A percentile compares a stretch with the other conserved stretches of the same genome.
These are phyloP conservation scores for Hyalella azteca DNA, from an alignment of 2,888 invertebrate species.

Conservation along the genomic window DNA sequence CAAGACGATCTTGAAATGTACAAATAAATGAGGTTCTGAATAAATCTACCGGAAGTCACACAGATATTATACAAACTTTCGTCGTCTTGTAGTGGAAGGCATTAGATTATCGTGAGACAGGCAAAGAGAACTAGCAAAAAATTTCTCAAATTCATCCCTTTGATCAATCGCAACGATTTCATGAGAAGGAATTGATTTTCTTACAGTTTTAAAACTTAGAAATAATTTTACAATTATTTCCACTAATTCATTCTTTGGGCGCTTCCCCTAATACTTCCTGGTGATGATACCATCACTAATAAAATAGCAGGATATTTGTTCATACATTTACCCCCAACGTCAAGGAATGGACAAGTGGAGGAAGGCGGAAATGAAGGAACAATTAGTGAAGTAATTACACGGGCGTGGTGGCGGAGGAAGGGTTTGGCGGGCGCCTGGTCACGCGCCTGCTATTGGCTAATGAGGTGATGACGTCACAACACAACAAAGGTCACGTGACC, in stretches of 20 bases:
- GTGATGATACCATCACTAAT: neutral
- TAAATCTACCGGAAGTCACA: too few species aligned
- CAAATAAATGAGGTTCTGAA: too few species aligned
- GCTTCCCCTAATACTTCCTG: neutral
- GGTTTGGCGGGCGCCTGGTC: neutral
- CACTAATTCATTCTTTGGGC: neutral
- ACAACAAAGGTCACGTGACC: conserved; percentile 32
- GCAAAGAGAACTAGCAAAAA: too few species aligned
- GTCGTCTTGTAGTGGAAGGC: too few species aligned
- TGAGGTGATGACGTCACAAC: conserved; percentile 30
- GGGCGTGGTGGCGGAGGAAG: neutral
- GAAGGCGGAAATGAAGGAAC: neutral
- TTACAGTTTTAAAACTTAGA: neutral
- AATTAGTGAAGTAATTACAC: conserved; percentile 5
- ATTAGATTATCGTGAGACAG: too few species aligned
- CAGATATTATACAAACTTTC: too few species aligned
- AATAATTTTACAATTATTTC: neutral
- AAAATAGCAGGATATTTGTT: too few species aligned
- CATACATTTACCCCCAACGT: too few species aligned
- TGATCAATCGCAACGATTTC: too few species aligned
- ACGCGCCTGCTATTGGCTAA: conserved; percentile 18
- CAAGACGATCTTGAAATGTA: too few species aligned
- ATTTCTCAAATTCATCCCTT: too few species aligned
- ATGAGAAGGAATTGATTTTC: neutral
- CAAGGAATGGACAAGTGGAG: too few species aligned